Base-by-base conservation (phyloP, 2,888 invertebrate species). In the Villa cingulata region DNA sequence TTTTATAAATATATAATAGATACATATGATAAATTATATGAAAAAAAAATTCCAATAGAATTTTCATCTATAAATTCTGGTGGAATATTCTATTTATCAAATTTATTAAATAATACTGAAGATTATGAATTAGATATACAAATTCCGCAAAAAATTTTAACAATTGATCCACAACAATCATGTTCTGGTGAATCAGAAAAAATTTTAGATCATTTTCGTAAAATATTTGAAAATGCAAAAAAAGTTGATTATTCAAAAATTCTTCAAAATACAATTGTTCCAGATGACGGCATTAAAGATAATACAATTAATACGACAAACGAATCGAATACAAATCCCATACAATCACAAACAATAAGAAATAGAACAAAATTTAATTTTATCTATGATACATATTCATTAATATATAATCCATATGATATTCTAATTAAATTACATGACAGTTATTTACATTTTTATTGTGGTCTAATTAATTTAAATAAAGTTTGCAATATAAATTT, bases 61-160 rank as follows among this genome's bases (percentile, higher is more conserved):
- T 56, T 72, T 4, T 56, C 60, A 7, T 66, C 70, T 1, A 63
- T 70, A 1, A 68, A 71, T 42, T 70, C 72, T 4, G 77, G 77
- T 0, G 68, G 71, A 17, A 62, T 74, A 2, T 65, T 73, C 15
- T 62, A 70, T 5, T 60, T 78, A 20, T 65, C 70, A 9, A 78
- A 78, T 51, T 62, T 58, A 61, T 65, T 58, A 58, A 72, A 43
- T 53, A 68, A 54, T 52, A 70, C 51, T 62, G 69, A 51, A 16
- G 7, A 6, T 6, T 49, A 61, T 39, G 12, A 32, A 2, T 41
- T 63, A 1, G 50, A 52, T 15, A 55, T 68, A 4, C 59, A 64
- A 45, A 51, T 62, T 29, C 69, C 69, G 0, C 55, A 56, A 9
- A 64, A 61, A 49, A 65, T 69, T 49, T 56, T 69, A 3, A 68